Percentiles rank a stretch among this genome's conserved stretches.
These are phyloP conservation scores for Stegodyphus dumicola DNA, from an alignment of 1,140 invertebrate genomes.

Conservation along the genomic window DNA sequence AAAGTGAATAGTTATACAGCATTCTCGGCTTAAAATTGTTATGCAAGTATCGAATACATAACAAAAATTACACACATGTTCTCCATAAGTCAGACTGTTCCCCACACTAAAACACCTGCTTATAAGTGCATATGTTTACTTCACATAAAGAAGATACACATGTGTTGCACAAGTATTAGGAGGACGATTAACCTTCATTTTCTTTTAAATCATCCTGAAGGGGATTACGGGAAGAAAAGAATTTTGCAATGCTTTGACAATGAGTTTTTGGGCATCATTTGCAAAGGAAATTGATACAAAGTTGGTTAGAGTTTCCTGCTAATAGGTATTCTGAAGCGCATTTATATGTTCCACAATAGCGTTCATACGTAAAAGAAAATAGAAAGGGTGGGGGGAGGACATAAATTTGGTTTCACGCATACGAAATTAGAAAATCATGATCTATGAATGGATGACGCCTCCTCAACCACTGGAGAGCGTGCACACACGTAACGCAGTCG, in stretches of 20 bases:
- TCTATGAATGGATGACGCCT: constrained; percentile 4
- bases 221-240: background rate
- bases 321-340: constrained; percentile 1
- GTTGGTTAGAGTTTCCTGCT: background rate
- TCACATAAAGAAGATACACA: too few species aligned
- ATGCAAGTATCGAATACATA: too few species aligned
- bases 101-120: too few species aligned
- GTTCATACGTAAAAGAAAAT: background rate
- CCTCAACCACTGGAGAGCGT: background rate
- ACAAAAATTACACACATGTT: too few species aligned
- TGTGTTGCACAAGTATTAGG: background rate
- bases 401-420: constrained; percentile 8
- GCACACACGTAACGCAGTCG: too few species aligned
- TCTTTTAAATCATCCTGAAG: background rate
- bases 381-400: background rate
- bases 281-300: constrained; percentile 2
- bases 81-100: too few species aligned
- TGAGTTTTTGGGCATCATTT: background rate
- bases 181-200: background rate
- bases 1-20: too few species aligned
- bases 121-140: too few species aligned
- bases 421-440: background rate
- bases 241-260: background rate
- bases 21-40: too few species aligned
- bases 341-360: background rate